Conservation (phyloP, 2,888 invertebrate species). For the Macrosiphum euphorbiae region DNA sequence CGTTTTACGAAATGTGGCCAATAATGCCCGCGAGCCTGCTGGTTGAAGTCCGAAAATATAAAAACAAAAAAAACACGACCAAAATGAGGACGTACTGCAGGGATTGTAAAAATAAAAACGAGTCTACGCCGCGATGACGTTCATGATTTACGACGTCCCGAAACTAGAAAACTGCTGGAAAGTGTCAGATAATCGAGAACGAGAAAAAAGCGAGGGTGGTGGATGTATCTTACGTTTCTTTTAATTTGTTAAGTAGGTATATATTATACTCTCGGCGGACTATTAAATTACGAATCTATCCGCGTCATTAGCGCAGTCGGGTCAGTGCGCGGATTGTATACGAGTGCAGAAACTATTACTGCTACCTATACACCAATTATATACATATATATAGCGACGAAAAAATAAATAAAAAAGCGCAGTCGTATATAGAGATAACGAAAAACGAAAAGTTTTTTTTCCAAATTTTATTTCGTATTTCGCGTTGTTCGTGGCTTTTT, state of each 20-base stretch:
- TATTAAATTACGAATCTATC: slow-evolving; percentile 45
- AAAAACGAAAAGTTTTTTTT: slow-evolving; percentile 22
- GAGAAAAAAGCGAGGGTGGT: neutral
- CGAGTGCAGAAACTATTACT: neutral
- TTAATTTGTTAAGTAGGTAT: slow-evolving; percentile 32
- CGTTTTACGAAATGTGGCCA: neutral
- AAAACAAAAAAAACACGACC: neutral
- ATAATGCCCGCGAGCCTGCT: neutral
- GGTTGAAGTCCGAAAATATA: neutral
- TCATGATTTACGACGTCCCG: neutral
- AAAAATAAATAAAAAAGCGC: neutral
- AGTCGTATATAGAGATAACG: slow-evolving; percentile 22
- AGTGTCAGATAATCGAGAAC: slow-evolving; percentile 28
- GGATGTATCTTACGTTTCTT: slow-evolving; percentile 16
- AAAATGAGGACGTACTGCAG: neutral
- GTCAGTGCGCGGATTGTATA: slow-evolving; percentile 18
- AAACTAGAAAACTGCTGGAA: slow-evolving; percentile 36
- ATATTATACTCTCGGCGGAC: neutral
- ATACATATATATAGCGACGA: neutral
- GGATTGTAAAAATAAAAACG: neutral
- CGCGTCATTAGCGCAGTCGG: slow-evolving; percentile 42
- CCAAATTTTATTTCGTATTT: neutral
- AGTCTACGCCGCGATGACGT: neutral
- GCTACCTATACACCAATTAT: neutral
- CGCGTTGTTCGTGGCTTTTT: neutral